Evolutionary conservation across 64 coral and sea anemone species (phyloP), one percentile per base, ranked within the genome.

Genomic region (Montipora cactus): DNA sequence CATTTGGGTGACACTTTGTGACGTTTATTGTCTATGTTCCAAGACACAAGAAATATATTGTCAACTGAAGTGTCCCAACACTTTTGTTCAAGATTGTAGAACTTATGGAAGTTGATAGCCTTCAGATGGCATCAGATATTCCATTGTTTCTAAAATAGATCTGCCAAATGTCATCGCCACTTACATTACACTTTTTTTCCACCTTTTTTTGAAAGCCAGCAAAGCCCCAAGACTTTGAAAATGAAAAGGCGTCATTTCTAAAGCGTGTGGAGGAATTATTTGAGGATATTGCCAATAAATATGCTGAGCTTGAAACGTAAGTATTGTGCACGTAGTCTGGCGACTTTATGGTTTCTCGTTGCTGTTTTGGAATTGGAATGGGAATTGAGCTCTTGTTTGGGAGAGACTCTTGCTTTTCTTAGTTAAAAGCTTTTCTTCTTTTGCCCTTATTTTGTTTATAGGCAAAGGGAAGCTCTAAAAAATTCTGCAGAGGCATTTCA

Each of bases 271-370:
- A 93, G 48, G 84, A 80, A 15, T 73, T 93, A 88, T 93, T 93
- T 75, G 75, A 70, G 79, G 92, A 93, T 46, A 55, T 93, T 85
- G 79, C 92, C 13, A 46, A 45, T 19, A 93, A 93, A 78, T 93
- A 79, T 62, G 50, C 74, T 5, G 83, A 93, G 37, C 75, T 93
- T 70, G 75, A 93, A 44, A 88, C 92, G 92, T 93, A 88, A 80
- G 92, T 91, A 21, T 2, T 7, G 37, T 49, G 19, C 78, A 53
- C 9, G 2, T 10, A 7, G 52, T 10, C 52, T 55, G 28, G 0
- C 28, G 28, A 37, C 28, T 37, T 37, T 1, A 37, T 37, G 1
- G 28, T 37, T 37, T 37, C 28, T 37, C 28, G 1, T 37, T 37
- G 28, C 28, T 37, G 28, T 37, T 37, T 37, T 37, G 28, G 28